A percentile compares a stretch with the other conserved stretches of the same genome.
These are phyloP conservation scores for Rapana venosa DNA, from an alignment of 2,888 invertebrate genomes.

Conservation along the genomic window DNA sequence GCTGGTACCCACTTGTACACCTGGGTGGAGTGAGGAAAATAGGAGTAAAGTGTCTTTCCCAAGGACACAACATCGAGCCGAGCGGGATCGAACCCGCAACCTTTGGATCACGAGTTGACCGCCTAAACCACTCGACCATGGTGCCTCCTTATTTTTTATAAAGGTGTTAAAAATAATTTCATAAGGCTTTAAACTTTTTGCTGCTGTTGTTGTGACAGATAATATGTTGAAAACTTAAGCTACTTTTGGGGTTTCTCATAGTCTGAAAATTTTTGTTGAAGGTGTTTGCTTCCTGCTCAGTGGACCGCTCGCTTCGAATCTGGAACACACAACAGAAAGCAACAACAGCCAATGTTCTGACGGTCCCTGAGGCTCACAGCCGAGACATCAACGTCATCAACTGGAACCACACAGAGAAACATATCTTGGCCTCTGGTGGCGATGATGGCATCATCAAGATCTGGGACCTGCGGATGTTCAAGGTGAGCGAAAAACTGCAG, in stretches of 20 bases:
- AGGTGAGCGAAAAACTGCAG: slow-evolving; percentile 56
- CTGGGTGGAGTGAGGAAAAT: no score
- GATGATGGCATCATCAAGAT: slow-evolving; percentile 96
- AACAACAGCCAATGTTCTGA: slow-evolving; percentile 93
- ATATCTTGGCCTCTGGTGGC: slow-evolving; percentile 93
- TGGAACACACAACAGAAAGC: slow-evolving; percentile 96
- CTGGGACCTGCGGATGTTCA: slow-evolving; percentile 90
- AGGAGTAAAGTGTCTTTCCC: no score
- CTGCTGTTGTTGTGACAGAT: no score
- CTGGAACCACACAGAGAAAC: slow-evolving; percentile 92
- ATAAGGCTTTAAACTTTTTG: no score
- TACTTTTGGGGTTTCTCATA: no score
- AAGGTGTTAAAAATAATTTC: no score
- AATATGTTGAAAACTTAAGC: not conserved
- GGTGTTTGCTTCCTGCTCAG: slow-evolving; percentile 81
- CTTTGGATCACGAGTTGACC: no score
- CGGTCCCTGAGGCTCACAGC: slow-evolving; percentile 90
- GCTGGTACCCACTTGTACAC: no score
- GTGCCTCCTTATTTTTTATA: no score
- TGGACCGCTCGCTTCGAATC: slow-evolving; percentile 86
- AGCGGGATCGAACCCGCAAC: no score
- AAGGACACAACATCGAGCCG: no score
- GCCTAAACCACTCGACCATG: no score
- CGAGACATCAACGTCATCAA: slow-evolving; percentile 97
- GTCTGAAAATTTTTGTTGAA: slow-evolving; percentile 50